A percentile compares a stretch with the other conserved stretches of the same genome.
These are phyloP conservation scores for Tolmerus cingulatus DNA, from an alignment of 2,888 invertebrate genomes.

Conservation along the genomic window DNA sequence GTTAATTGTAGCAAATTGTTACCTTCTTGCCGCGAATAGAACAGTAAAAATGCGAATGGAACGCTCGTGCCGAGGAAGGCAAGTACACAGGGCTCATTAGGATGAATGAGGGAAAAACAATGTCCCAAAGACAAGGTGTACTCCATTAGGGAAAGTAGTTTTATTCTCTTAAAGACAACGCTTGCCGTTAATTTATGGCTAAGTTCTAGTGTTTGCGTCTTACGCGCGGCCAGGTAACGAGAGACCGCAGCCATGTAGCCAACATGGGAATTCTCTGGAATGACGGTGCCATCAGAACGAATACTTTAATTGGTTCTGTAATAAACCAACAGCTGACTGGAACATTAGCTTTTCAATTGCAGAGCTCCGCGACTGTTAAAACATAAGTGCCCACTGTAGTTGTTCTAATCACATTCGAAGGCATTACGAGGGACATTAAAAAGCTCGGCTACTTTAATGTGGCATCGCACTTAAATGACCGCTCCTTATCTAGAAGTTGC, in stretches of 20 bases:
- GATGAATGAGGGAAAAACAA: slow-evolving; percentile 14
- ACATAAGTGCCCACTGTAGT: neutral
- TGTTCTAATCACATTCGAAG: neutral
- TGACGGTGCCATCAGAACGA: neutral
- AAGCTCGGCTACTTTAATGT: neutral
- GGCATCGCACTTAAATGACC: neutral
- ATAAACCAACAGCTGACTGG: neutral
- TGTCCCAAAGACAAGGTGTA: neutral
- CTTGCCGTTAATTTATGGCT: slow-evolving; percentile 10
- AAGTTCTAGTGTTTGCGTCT: neutral
- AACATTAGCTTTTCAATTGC: neutral
- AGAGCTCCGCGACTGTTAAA: neutral
- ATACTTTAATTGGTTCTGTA: neutral
- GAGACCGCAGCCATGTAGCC: neutral
- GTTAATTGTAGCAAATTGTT: neutral
- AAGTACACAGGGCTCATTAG: slow-evolving; percentile 2
- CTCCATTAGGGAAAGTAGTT: slow-evolving; percentile 28
- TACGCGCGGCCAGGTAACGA: neutral
- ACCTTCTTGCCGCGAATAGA: neutral
- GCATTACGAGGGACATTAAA: neutral
- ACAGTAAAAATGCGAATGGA: neutral
- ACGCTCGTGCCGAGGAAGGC: neutral
- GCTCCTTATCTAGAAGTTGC: neutral
- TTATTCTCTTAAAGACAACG: neutral
- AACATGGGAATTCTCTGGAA: neutral